A percentile compares a stretch with the other conserved stretches of the same genome.
These are phyloP conservation scores for Crossocerus cetratus DNA, from an alignment of 2,888 invertebrate species.

Conservation along the genomic window DNA sequence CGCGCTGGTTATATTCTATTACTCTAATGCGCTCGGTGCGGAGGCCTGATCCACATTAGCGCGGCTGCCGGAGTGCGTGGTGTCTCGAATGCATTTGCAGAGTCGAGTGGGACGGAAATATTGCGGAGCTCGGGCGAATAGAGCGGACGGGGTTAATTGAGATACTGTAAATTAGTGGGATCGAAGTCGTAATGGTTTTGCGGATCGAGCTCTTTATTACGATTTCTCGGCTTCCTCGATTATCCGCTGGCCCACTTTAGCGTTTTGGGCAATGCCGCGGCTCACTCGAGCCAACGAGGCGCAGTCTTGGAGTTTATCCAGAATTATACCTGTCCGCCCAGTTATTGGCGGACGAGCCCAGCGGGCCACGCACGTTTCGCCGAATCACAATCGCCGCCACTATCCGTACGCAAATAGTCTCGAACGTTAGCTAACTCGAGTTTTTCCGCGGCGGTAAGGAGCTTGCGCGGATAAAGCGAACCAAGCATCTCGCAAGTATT, in stretches of 20 bases:
- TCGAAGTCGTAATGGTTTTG: slow-evolving; percentile 7
- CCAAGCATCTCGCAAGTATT: too few relatives aligned
- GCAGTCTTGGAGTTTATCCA: slow-evolving; percentile 56
- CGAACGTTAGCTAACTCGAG: too few relatives aligned
- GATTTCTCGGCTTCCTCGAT: slow-evolving; percentile 25
- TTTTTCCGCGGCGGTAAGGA: too few relatives aligned
- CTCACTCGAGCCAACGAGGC: slow-evolving; percentile 38
- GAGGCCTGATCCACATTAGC: background rate
- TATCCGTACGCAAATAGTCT: too few relatives aligned
- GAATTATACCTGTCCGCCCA: slow-evolving; percentile 40
- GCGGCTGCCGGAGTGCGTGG: background rate
- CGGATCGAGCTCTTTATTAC: slow-evolving; percentile 33
- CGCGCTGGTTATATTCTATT: background rate
- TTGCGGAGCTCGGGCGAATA: too few relatives aligned
- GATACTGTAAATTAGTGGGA: too few relatives aligned
- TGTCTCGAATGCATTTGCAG: slow-evolving; percentile 12
- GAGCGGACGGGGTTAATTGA: too few relatives aligned
- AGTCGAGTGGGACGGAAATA: slow-evolving; percentile 37
- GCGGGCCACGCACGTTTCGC: slow-evolving; percentile 4
- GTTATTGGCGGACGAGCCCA: slow-evolving; percentile 34
- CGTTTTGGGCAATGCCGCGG: slow-evolving; percentile 49
- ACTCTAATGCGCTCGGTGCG: background rate
- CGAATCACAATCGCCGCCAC: too few relatives aligned
- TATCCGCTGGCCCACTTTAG: slow-evolving; percentile 54
- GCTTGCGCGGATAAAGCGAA: too few relatives aligned